Evolutionary conservation across 1,140 invertebrate species (phyloP).

Genomic region (Eciton burchellii): DNA sequence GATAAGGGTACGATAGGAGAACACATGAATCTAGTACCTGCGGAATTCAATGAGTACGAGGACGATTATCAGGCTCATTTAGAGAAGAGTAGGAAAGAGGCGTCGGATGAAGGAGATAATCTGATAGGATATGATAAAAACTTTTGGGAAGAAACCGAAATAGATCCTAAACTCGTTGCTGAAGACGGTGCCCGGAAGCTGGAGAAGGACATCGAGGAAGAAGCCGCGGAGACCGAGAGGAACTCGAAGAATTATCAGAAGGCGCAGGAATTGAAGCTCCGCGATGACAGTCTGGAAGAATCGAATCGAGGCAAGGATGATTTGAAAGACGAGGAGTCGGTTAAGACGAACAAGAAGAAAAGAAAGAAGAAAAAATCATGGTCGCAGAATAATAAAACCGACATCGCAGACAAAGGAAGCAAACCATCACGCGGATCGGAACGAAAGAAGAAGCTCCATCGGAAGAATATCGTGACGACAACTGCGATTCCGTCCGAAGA

Average conservation of each 20-base stretch:
- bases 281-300: not conserved
- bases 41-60: slow-evolving; percentile 56
- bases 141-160: slow-evolving; percentile 30
- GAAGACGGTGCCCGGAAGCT: slow-evolving; percentile 73
- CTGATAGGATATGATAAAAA: not conserved
- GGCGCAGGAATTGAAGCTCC: slow-evolving; percentile 10
- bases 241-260: slow-evolving; percentile 59
- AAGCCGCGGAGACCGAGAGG: slow-evolving; percentile 71
- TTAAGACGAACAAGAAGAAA: not conserved
- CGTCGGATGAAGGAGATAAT: not conserved
- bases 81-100: not conserved
- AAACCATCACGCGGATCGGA: not conserved
- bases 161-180: slow-evolving; percentile 74
- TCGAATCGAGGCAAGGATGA: not conserved
- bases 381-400: not conserved
- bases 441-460: not conserved
- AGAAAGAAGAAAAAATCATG: not conserved
- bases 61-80: slow-evolving; percentile 62
- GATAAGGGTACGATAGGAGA: not conserved
- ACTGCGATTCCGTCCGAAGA: not conserved
- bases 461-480: slow-evolving; percentile 4
- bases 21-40: not conserved
- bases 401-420: not conserved
- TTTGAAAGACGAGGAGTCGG: slow-evolving; percentile 5
- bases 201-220: slow-evolving; percentile 76